Evolutionary conservation across 2,113 vertebrate genomes (phyloP).

Genomic region (Channa argus): DNA sequence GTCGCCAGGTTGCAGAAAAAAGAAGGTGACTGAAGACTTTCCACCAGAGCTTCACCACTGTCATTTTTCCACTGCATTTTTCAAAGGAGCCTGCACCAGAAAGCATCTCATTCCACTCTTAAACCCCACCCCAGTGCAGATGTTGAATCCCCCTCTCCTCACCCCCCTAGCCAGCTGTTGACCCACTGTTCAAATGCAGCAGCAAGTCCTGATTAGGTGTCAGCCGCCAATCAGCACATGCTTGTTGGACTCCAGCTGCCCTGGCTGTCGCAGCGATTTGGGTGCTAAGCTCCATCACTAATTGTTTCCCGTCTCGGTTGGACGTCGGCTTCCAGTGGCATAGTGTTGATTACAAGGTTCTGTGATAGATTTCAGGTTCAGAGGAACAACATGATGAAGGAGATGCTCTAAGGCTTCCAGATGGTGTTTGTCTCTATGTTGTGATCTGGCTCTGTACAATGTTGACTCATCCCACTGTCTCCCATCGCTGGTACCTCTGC

Average conservation of each 20-base stretch:
- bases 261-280: slow-evolving; percentile 28
- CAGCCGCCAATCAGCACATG: slow-evolving; percentile 30
- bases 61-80: slow-evolving; percentile 9
- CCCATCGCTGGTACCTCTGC: slow-evolving; percentile 16
- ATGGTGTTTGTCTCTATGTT: slow-evolving; percentile 61
- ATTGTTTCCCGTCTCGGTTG: slow-evolving; percentile 43
- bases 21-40: slow-evolving; percentile 28
- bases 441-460: slow-evolving; percentile 29
- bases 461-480: slow-evolving; percentile 58
- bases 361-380: slow-evolving; percentile 46
- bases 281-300: slow-evolving; percentile 31
- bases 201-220: slow-evolving; percentile 39
- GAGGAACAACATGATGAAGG: slow-evolving; percentile 5
- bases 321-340: slow-evolving; percentile 31
- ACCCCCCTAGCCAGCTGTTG: slow-evolving; percentile 46
- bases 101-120: neutral
- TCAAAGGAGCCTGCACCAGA: neutral
- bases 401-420: slow-evolving; percentile 48
- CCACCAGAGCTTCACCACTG: slow-evolving; percentile 3
- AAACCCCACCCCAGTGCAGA: slow-evolving; percentile 28
- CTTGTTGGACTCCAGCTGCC: slow-evolving; percentile 17
- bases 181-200: slow-evolving; percentile 37
- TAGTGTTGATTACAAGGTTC: slow-evolving; percentile 55
- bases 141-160: slow-evolving; percentile 2
- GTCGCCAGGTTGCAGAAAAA: slow-evolving; percentile 46